Evolutionary conservation across 2,797 vertebrate species (phyloP).

Genomic region (Cossypha heuglini): DNA sequence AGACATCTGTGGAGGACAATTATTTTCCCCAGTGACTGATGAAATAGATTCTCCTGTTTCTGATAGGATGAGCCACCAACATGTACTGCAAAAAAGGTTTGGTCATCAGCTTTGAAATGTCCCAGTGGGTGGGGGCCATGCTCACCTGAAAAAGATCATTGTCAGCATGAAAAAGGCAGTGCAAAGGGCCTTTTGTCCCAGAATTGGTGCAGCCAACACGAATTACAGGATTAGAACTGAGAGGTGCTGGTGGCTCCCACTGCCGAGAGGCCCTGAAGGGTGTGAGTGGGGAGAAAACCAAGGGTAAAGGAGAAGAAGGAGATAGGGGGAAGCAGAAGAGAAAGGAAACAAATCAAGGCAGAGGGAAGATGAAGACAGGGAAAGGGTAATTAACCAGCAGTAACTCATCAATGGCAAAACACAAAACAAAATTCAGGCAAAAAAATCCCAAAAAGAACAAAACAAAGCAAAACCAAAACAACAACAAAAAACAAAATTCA

Average conservation of each 20-base stretch:
- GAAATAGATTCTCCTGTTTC: neutral
- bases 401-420: neutral
- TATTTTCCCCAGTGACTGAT: neutral
- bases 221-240: neutral
- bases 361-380: neutral
- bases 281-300: neutral
- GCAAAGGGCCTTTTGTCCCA: neutral
- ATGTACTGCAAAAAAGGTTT: neutral
- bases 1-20: neutral
- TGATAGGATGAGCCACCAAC: neutral
- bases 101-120: neutral
- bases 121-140: neutral
- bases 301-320: neutral
- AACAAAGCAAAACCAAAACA: no score
- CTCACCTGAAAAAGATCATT: neutral
- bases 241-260: neutral
- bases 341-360: neutral
- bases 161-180: neutral
- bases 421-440: neutral
- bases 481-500: neutral
- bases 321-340: neutral
- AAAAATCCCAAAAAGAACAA: no score
- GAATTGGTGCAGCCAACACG: accelerated
- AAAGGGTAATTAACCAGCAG: neutral
- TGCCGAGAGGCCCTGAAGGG: neutral